phyloP scores from a whole-genome alignment of 1,140 invertebrate species.

The Adelges cooleyi region DNA sequence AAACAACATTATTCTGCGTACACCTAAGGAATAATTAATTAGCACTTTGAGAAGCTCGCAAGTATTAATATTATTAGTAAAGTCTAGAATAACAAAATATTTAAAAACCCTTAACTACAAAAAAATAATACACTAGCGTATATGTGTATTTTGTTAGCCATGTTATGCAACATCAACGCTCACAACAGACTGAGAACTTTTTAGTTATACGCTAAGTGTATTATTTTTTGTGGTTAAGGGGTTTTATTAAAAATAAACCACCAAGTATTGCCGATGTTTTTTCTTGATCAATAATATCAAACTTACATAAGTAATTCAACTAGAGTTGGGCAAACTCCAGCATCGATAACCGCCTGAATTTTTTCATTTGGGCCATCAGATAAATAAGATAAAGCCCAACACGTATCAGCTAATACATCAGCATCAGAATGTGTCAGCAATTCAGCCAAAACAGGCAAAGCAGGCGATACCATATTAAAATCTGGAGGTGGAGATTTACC shows the following conservation, averaged over 20 bases:
- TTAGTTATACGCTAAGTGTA: no score
- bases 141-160: no score
- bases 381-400: constrained; percentile 89
- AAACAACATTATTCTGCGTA: constrained; percentile 80
- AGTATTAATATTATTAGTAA: no score
- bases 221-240: no score
- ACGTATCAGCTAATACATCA: constrained; percentile 88
- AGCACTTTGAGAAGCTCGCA: neutral
- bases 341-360: constrained; percentile 94
- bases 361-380: constrained; percentile 96
- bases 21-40: constrained; percentile 49
- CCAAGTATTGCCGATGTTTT: neutral
- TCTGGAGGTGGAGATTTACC: constrained; percentile 94
- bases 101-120: no score
- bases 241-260: constrained; percentile 25
- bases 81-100: no score
- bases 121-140: no score
- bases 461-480: constrained; percentile 66
- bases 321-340: constrained; percentile 83
- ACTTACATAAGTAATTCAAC: constrained; percentile 85
- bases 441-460: constrained; percentile 74
- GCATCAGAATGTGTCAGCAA: constrained; percentile 79
- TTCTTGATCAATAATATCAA: constrained; percentile 8
- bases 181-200: no score
- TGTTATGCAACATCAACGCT: no score